Base-by-base conservation (phyloP, 2,113 vertebrate species). In the Toxotes jaculatrix region DNA sequence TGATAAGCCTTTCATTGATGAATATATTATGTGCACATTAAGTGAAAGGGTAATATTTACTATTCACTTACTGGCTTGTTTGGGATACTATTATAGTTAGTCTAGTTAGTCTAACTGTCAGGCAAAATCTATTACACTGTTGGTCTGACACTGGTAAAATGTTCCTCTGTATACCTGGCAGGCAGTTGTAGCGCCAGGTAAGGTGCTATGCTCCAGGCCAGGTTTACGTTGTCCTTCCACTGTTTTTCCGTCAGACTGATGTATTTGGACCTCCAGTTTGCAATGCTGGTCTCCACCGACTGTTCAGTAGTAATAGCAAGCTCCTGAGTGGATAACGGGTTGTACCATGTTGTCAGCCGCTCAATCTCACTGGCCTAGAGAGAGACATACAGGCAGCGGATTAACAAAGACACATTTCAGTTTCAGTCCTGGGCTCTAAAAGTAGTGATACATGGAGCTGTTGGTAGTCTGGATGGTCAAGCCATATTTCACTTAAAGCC, bases 211-310 rank as follows among this genome's bases (percentile, higher is more conserved):
- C 95, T 97, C 98, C 98, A 99, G 43, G 98, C 97, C 11, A 99
- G 93, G 92, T 99, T 98, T 19, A 99, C 97, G 0, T 98, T 97
- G 93, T 99, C 98, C 61, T 98, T 99, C 98, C 98, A 99, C 57
- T 99, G 98, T 90, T 99, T 99, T 90, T 99, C 97, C 2, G 96
- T 98, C 72, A 99, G 94, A 85, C 95, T 97, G 90, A 97, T 96
- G 84, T 99, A 99, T 78, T 99, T 99, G 73, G 97, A 98, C 77
- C 97, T 96, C 98, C 97, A 99, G 93, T 99, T 99, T 45, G 97
- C 96, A 10, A 99, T 97, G 4, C 97, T 99, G 88, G 94, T 98
- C 88, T 99, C 97, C 78, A 97, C 98, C 0, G 96, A 96, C 90
- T 97, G 98, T 83, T 99, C 98, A 11, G 94, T 94, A 3, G 94